phyloP scores from a whole-genome alignment of 2,797 vertebrate species.

The Crocidura indochinensis region DNA sequence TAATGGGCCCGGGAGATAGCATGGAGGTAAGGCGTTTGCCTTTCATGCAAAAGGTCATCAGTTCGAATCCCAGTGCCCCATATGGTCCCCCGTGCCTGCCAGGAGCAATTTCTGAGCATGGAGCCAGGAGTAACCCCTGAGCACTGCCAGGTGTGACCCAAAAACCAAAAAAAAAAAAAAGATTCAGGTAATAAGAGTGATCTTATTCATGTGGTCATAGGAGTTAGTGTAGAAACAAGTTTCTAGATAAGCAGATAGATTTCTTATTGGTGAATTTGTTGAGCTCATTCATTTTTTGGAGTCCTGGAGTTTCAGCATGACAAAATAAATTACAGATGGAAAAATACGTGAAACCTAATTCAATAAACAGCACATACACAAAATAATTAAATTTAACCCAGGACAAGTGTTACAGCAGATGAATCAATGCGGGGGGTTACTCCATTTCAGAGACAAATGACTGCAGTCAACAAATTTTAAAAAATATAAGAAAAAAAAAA shows the following conservation, averaged over 20 bases:
- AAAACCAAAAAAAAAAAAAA: too few species aligned
- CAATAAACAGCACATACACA: conserved; percentile 59
- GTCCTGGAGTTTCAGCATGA: neutral
- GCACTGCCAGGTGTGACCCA: too few species aligned
- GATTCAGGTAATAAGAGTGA: neutral
- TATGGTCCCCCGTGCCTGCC: too few species aligned
- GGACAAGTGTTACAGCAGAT: conserved; percentile 58
- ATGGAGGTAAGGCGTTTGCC: too few species aligned
- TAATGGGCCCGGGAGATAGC: too few species aligned
- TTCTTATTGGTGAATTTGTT: conserved; percentile 69
- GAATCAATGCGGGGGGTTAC: conserved; percentile 71
- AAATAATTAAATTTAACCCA: conserved; percentile 79
- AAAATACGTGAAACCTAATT: conserved; percentile 64
- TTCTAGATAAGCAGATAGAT: conserved; percentile 49
- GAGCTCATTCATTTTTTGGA: conserved; percentile 51
- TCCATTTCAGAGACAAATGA: conserved; percentile 75
- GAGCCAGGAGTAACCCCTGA: too few species aligned
- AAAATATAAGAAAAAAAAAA: conserved; percentile 54
- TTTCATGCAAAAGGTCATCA: too few species aligned
- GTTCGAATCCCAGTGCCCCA: too few species aligned
- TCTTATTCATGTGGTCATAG: conserved; percentile 47
- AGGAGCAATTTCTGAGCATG: too few species aligned
- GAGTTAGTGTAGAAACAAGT: conserved; percentile 26
- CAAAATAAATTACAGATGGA: conserved; percentile 63
- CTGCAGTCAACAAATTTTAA: conserved; percentile 44